phyloP scores from a whole-genome alignment of 2,888 invertebrate genomes.

The Anagyrus pseudococci region DNA sequence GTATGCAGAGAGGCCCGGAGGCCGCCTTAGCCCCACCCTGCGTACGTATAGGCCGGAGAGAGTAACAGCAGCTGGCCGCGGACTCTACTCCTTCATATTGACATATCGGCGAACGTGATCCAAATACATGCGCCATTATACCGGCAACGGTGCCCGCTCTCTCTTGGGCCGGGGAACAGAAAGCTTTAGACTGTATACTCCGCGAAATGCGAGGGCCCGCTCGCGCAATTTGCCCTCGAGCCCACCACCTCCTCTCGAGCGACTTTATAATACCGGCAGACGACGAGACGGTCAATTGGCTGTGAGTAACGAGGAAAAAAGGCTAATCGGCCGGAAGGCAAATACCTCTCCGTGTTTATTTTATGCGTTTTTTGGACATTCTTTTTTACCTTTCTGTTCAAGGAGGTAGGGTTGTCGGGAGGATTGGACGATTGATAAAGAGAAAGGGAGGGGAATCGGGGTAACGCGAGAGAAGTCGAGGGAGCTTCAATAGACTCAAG shows the following conservation, averaged over 20 bases:
- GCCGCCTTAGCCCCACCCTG: no score
- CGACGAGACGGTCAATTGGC: conserved; percentile 51
- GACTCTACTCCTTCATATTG: conserved; percentile 60
- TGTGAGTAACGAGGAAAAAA: conserved; percentile 52
- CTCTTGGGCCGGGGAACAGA: no score
- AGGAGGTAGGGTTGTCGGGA: not conserved
- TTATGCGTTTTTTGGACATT: no score
- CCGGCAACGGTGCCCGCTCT: no score
- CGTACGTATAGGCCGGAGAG: no score
- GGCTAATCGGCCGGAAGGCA: conserved; percentile 54
- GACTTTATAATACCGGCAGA: conserved; percentile 3
- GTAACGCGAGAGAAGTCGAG: not conserved
- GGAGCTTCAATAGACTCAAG: no score
- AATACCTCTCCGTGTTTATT: conserved; percentile 42
- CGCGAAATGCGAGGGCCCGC: conserved; percentile 49
- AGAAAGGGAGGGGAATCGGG: conserved; percentile 11
- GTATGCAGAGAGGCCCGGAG: conserved; percentile 57
- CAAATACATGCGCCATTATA: conserved; percentile 62
- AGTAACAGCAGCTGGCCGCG: no score
- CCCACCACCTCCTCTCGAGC: not conserved
- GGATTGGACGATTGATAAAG: conserved; percentile 4
- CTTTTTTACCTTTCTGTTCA: no score
- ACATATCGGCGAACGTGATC: conserved; percentile 62
- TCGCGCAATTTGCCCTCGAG: not conserved
- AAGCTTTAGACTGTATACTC: conserved; percentile 46